A percentile compares a stretch with the other conserved stretches of the same genome.
Conservation (phyloP, 1,140 invertebrate species). For the Drosophila obscura region DNA sequence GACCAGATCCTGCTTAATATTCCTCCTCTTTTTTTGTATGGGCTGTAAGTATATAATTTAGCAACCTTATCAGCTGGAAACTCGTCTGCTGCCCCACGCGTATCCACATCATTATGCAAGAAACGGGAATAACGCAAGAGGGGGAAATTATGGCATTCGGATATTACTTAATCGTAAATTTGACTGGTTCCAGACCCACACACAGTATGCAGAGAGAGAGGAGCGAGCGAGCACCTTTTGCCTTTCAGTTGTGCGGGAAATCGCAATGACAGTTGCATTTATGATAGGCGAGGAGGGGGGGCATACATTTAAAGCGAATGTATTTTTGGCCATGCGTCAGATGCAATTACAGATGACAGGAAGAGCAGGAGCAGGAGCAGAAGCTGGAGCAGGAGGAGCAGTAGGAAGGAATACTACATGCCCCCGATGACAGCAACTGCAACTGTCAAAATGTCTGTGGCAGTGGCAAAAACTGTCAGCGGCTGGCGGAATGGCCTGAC, state of each 20-base stretch:
- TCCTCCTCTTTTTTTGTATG: constrained; percentile 31
- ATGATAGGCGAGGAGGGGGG: constrained; percentile 36
- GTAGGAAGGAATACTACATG: constrained; percentile 1
- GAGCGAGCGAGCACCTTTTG: constrained; percentile 57
- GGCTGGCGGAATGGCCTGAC: constrained; percentile 63
- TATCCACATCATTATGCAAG: constrained; percentile 53
- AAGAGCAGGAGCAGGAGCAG: constrained; percentile 15
- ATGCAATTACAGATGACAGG: constrained; percentile 78
- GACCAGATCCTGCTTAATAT: constrained; percentile 25
- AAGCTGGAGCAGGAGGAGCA: constrained; percentile 6
- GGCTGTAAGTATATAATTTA: constrained; percentile 42
- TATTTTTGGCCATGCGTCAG: constrained; percentile 77
- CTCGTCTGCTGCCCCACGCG: constrained; percentile 26
- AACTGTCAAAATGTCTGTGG: constrained; percentile 76
- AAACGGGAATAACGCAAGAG: constrained; percentile 35
- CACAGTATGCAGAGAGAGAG: neutral
- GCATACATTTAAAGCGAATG: constrained; percentile 23
- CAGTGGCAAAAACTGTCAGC: constrained; percentile 80
- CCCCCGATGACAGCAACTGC: constrained; percentile 64
- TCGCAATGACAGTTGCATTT: constrained; percentile 76
- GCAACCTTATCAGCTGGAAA: constrained; percentile 44
- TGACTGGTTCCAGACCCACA: constrained; percentile 12
- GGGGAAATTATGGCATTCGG: constrained; percentile 42
- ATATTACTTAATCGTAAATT: constrained; percentile 76
- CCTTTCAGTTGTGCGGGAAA: constrained; percentile 52